Percentiles rank a stretch among this genome's conserved stretches.
Conservation (phyloP, 2,113 vertebrate genomes). For the Colistium nudipinnis region DNA sequence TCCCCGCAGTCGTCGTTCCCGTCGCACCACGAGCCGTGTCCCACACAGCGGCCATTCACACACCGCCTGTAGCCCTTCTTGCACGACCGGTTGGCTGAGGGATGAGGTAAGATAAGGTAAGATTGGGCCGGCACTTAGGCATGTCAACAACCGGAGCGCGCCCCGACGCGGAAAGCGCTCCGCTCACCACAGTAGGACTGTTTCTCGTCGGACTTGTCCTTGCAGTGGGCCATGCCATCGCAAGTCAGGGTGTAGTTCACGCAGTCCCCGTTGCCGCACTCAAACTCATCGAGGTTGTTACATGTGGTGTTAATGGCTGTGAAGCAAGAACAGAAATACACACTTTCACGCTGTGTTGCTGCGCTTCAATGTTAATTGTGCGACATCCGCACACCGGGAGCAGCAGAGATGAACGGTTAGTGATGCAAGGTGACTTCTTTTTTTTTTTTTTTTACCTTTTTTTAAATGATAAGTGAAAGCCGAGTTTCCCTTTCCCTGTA, state of each 20-base stretch:
- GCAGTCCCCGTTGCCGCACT: constrained; percentile 96
- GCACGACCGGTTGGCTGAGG: constrained; percentile 89
- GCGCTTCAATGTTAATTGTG: no score
- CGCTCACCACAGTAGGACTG: constrained; percentile 93
- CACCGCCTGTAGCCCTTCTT: constrained; percentile 94
- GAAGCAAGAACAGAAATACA: constrained; percentile 21
- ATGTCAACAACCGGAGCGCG: constrained; percentile 4
- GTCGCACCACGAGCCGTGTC: constrained; percentile 90
- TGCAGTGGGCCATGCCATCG: constrained; percentile 91
- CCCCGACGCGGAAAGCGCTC: not conserved
- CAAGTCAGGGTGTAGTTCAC: constrained; percentile 94
- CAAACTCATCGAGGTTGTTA: constrained; percentile 88
- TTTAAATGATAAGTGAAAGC: no score
- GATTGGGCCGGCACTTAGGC: constrained; percentile 28
- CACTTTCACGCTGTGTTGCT: no score
- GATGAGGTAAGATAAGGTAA: constrained; percentile 8
- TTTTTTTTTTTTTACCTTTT: no score
- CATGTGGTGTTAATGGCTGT: constrained; percentile 92
- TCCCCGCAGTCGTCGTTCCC: constrained; percentile 91
- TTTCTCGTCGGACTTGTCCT: constrained; percentile 98
- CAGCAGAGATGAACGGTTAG: no score
- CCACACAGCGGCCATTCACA: constrained; percentile 90
- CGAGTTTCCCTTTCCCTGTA: not conserved
- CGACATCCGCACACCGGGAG: no score
- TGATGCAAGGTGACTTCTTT: no score